Base-by-base conservation (phyloP, 2,113 vertebrate species). In the Pseudorectes ferrugineus region DNA sequence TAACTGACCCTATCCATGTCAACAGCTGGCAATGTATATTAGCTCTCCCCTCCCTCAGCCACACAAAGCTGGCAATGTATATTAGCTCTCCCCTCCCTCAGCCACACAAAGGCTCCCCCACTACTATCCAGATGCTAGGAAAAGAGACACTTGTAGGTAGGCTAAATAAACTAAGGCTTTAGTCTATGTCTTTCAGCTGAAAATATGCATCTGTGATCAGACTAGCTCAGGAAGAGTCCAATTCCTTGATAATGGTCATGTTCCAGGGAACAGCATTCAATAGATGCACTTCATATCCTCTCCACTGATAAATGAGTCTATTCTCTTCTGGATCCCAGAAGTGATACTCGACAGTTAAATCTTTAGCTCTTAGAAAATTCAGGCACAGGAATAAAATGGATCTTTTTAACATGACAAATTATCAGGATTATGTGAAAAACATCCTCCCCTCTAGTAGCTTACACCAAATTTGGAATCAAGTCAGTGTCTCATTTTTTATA, bases 11-110 rank as follows among this genome's bases (percentile, higher is more conserved):
- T 12, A 59, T 9, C 52, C 26, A n/a, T 18, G 20, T 12, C 46
- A 84, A 36, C 40, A 66, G 52, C 6, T 66, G 31, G 63, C 26
- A 62, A 22, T 0, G 0, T 7, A 2, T 23, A 66, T 13, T 15
- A 54, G 55, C 14, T 29, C 24, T 86, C 55, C 54, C 14, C 33
- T 35, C 75, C 55, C 67, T 71, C 82, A 38, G 36, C 36, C 36
- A 38, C 36, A 38, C 36, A 38, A 38, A 66, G 52, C 6, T 66
- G 31, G 62, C 25, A 62, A 22, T 0, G 0, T 7, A 2, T 23
- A 66, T 13, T 13, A 54, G 55, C 14, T 33, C 24, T 86, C 55
- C 54, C 14, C 33, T 35, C 75, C 55, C 67, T 71, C 77, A 61
- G n/a, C 11, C 40, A 74, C 28, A 63, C 24, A 42, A 6, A 71